Evolutionary conservation across 2,113 vertebrate species (phyloP).

Genomic region (Actenoides hombroni): DNA sequence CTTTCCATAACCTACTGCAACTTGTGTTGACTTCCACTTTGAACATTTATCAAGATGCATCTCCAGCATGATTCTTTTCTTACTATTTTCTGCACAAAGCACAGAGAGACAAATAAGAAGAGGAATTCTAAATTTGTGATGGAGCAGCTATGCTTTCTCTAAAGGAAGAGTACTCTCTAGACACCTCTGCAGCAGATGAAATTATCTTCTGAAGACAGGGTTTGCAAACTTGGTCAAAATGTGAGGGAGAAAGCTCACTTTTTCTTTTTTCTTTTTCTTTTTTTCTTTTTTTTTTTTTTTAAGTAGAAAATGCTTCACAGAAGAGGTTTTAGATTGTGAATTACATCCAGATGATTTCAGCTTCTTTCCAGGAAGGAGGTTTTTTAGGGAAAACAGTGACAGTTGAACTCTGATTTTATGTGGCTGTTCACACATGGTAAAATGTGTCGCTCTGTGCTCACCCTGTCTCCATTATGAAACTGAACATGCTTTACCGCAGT

Average conservation of each 20-base stretch:
- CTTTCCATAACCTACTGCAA: neutral
- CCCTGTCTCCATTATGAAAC: neutral
- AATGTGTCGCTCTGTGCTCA: neutral
- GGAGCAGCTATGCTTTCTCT: neutral
- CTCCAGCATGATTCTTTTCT: neutral
- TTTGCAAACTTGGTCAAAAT: neutral
- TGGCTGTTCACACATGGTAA: conserved; percentile 4
- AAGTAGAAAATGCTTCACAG: neutral
- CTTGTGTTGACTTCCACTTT: neutral
- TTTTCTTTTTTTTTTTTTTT: neutral
- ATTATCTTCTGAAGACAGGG: neutral
- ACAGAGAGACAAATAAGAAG: neutral
- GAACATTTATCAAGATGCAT: neutral
- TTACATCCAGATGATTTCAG: conserved; percentile 21
- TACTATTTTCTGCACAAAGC: neutral
- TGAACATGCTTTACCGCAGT: neutral
- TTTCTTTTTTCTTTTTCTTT: too few species aligned
- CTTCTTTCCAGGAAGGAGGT: neutral
- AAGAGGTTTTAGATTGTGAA: neutral
- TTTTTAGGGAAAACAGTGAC: neutral
- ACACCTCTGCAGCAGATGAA: neutral
- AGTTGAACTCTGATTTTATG: neutral
- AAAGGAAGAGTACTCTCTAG: neutral
- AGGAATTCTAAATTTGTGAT: neutral
- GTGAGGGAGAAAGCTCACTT: neutral